Evolutionary conservation across 2,888 invertebrate species (phyloP), one percentile per base, ranked within the genome.

Genomic region (Pseudolycoriella hygida): DNA sequence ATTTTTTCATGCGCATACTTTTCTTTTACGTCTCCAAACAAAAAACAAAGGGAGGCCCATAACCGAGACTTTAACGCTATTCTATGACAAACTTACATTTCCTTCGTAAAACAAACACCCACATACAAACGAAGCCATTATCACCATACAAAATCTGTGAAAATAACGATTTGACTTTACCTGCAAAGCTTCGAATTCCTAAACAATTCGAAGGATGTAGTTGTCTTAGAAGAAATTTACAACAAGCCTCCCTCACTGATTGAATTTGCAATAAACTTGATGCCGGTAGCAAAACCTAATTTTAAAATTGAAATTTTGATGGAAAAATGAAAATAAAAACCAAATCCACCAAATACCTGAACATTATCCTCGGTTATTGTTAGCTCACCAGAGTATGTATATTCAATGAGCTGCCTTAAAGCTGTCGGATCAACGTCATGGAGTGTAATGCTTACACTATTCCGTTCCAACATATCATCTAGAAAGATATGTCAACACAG

Each of bases 121-220:
- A n/a, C n/a, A n/a, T n/a, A n/a, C n/a, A n/a, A n/a, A n/a, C n/a
- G n/a, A n/a, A n/a, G n/a, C n/a, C n/a, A n/a, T n/a, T n/a, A n/a
- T n/a, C n/a, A n/a, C n/a, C n/a, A n/a, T n/a, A n/a, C n/a, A n/a
- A n/a, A n/a, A n/a, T n/a, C n/a, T 25, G 25, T 25, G 25, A 25
- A 25, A 25, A 25, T n/a, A n/a, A 25, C 8, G 25, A 25, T 25
- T 4, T 8, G 25, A 6, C 8, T 8, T 34, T 50, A 60, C 61
- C 65, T 14, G 66, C 66, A 61, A 83, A 83, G 60, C 78, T 79
- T 46, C 80, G 66, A 44, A 83, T 83, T 45, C 83, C 83, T 47
- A 83, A 67, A 56, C 81, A 82, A 60, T 83, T 83, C 39, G 77
- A 77, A 2, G 82, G 80, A 61, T 83, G 80, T 40, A 83, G 66